A percentile compares a stretch with the other conserved stretches of the same genome.
These are phyloP conservation scores for Parotocinclus haroldoi DNA, from an alignment of 2,797 vertebrate species.

Conservation along the genomic window DNA sequence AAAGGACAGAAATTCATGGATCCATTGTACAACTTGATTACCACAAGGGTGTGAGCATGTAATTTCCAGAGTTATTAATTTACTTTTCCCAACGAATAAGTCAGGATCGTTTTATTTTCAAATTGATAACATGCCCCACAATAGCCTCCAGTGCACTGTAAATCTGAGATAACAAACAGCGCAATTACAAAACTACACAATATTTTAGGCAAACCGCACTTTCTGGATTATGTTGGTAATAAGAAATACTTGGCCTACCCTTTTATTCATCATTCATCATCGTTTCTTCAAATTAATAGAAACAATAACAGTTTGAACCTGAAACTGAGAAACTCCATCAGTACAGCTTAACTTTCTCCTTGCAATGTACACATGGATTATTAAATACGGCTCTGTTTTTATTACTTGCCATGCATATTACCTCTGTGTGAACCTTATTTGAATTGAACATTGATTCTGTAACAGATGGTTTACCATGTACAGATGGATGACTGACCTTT, in stretches of 20 bases:
- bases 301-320: conserved; percentile 4
- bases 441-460: conserved; percentile 33
- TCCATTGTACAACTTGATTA: conserved; percentile 50
- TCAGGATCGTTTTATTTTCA: conserved; percentile 42
- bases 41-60: conserved; percentile 38
- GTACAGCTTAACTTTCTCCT: neutral
- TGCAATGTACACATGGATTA: neutral
- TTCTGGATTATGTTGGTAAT: conserved; percentile 16
- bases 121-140: conserved; percentile 45
- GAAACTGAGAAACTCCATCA: neutral
- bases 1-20: conserved; percentile 53
- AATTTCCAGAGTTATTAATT: conserved; percentile 42
- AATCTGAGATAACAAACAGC: conserved; percentile 22
- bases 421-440: conserved; percentile 35
- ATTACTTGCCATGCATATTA: conserved; percentile 24
- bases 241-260: neutral
- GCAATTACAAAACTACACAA: conserved; percentile 23
- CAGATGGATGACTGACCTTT: conserved; percentile 35
- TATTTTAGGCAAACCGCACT: conserved; percentile 25
- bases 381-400: neutral
- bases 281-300: neutral
- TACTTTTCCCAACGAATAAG: conserved; percentile 47
- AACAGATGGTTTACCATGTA: conserved; percentile 43
- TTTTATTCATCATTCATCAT: conserved; percentile 33
- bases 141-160: conserved; percentile 22